A percentile compares a stretch with the other conserved stretches of the same genome.
Evolutionary conservation across 2,888 invertebrate genomes (phyloP).

Genomic region (Podotricha telesiphe): DNA sequence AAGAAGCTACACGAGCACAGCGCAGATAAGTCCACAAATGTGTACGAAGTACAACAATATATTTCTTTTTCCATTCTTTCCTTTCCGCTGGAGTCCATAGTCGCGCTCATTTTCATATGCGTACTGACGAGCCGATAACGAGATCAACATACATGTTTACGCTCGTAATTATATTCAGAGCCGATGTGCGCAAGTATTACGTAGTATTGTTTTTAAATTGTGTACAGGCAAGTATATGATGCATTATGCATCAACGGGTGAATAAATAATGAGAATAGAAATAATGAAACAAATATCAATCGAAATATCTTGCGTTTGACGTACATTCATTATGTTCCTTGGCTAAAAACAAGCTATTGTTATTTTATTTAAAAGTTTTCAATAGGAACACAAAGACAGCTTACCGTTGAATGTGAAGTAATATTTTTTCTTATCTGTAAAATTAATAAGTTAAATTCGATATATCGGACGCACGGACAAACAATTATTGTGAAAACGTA

Average conservation of each 20-base stretch:
- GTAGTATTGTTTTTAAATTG: constrained; percentile 37
- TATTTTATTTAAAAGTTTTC: neutral
- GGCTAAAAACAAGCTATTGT: neutral
- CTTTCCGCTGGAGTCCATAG: constrained; percentile 20
- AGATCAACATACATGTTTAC: constrained; percentile 36
- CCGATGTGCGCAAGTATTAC: constrained; percentile 38
- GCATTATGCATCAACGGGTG: constrained; percentile 30
- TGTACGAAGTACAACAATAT: neutral
- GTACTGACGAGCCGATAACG: constrained; percentile 39
- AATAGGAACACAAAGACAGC: neutral
- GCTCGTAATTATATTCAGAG: constrained; percentile 33
- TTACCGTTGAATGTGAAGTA: too few relatives aligned
- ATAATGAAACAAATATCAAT: constrained; percentile 17
- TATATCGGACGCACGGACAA: neutral
- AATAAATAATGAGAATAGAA: constrained; percentile 31
- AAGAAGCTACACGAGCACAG: neutral
- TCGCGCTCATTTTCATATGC: constrained; percentile 36
- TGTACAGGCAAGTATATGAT: constrained; percentile 18
- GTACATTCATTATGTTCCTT: neutral
- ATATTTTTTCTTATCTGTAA: too few relatives aligned
- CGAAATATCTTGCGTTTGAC: constrained; percentile 2
- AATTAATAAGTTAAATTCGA: neutral
- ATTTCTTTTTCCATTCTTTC: constrained; percentile 24
- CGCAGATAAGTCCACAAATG: neutral
- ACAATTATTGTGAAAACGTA: neutral